These are phyloP conservation scores for Abrostola tripartita DNA, from an alignment of 2,888 invertebrate genomes.

Conservation along the genomic window DNA sequence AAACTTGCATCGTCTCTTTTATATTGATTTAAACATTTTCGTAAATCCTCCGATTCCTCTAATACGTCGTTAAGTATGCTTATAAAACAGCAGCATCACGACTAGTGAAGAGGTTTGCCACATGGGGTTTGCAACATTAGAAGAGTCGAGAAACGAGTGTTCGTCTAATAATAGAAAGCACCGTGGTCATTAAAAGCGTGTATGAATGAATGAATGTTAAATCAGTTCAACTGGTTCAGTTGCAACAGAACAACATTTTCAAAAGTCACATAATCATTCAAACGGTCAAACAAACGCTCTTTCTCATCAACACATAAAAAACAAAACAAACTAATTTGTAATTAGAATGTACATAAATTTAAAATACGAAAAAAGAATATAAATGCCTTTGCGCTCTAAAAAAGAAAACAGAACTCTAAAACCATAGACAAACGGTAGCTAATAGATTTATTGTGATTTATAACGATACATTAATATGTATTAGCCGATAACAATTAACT, in stretches of 20 bases:
- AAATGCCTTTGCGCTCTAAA: neutral
- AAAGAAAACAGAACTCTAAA: neutral
- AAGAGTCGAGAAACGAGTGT: too few species aligned
- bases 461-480: slow-evolving; percentile 13
- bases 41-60: too few species aligned
- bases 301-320: neutral
- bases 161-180: too few species aligned
- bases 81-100: too few species aligned
- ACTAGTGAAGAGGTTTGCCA: too few species aligned
- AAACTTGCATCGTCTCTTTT: too few species aligned
- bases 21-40: too few species aligned
- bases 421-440: slow-evolving; percentile 3
- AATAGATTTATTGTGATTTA: slow-evolving; percentile 14
- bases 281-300: neutral
- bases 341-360: neutral
- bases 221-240: too few species aligned
- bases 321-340: neutral
- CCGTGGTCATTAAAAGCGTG: too few species aligned
- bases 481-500: slow-evolving; percentile 15
- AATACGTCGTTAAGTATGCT: too few species aligned
- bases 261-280: neutral
- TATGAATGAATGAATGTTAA: too few species aligned
- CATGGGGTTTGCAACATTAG: too few species aligned
- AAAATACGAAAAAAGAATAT: neutral
- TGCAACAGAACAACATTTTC: neutral